Evolutionary conservation across 2,113 vertebrate species (phyloP), one percentile per base, ranked within the genome.

Genomic region (Corythoichthys intestinalis): DNA sequence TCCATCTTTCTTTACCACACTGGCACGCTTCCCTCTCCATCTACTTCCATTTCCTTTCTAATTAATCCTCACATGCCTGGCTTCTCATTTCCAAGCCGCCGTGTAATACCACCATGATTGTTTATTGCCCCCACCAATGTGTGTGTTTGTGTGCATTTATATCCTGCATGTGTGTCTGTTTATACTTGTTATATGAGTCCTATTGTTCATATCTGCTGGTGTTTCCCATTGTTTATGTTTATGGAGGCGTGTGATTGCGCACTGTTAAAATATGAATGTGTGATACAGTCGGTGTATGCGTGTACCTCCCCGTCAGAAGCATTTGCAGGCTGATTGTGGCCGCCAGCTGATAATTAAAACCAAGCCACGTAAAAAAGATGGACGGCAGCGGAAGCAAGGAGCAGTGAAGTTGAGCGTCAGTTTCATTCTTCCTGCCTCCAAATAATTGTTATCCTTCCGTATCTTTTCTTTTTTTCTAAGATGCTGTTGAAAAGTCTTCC

Each of bases 221-320:
- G 75, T 83, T 72, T 68, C 66, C 67, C n/a, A 65, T 85, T 86
- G 85, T 88, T 88, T 79, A 70, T 79, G 64, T 82, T 80, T 74
- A 70, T 59, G 46, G 57, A 75, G 53, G 66, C 76, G 70, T 67
- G 66, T 64, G 78, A 83, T 75, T 46, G 63, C 65, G 57, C 66
- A 58, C 53, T 71, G 58, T 66, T 52, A 15, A 12, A 49, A 48
- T 59, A 66, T 66, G 48, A 66, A 20, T 52, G 49, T 52, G 64
- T 53, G 64, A 66, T n/a, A 10, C 35, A 8, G 62, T 35, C 3
- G 2, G 12, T 17, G 46, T 48, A 10, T 35, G 3, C 49, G 28
- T 64, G 41, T 64, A 63, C 41, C 41, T 63, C 17, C 39, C 41
- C 46, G 61, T 34, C 61, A 63, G 61, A 28, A 47, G 20, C 41